phyloP scores from a whole-genome alignment of 64 coral and sea anemone species.

The Stichodactyla helianthus region DNA sequence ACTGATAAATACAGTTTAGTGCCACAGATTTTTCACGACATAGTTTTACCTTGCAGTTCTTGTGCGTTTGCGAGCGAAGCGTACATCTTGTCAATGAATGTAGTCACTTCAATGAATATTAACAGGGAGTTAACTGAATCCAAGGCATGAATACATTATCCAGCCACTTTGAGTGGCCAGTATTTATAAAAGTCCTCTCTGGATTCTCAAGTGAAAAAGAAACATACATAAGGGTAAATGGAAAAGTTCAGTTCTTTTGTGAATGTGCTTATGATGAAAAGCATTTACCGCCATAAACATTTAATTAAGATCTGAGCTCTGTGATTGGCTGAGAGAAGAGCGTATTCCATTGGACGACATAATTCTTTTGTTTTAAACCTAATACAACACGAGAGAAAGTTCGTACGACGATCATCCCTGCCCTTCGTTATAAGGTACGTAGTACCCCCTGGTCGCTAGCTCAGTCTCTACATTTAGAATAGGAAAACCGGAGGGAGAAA shows the following conservation, averaged over 20 bases:
- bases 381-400: not conserved
- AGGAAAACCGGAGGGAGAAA: too few relatives aligned
- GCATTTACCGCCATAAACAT: not conserved
- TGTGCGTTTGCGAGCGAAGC: not conserved
- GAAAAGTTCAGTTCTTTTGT: not conserved
- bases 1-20: not conserved
- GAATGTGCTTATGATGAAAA: not conserved
- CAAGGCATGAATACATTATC: not conserved
- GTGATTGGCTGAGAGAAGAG: not conserved
- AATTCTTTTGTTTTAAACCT: not conserved
- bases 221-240: not conserved
- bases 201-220: not conserved
- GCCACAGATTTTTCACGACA: not conserved
- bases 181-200: not conserved
- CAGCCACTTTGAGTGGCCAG: not conserved
- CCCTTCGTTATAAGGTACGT: too few relatives aligned
- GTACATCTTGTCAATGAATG: not conserved
- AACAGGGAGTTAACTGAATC: too few relatives aligned
- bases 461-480: too few relatives aligned
- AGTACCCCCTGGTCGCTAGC: too few relatives aligned
- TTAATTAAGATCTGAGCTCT: not conserved
- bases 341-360: too few relatives aligned
- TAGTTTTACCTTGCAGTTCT: not conserved
- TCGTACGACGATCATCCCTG: not conserved
- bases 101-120: not conserved